phyloP scores from a whole-genome alignment of 2,888 invertebrate species.

The Agonopterix alstromeriana region DNA sequence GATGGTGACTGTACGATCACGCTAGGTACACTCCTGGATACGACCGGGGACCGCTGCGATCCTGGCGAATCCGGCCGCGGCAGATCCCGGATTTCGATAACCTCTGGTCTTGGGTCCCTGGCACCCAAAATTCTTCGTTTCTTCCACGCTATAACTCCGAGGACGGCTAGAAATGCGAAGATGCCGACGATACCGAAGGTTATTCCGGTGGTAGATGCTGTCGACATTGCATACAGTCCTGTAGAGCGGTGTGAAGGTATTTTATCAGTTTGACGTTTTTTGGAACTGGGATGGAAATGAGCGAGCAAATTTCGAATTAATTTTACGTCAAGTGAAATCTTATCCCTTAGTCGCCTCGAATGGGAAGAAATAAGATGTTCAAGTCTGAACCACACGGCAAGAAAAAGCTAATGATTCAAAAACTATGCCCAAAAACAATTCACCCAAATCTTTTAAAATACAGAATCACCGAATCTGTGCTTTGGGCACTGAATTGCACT shows the following conservation, averaged over 20 bases:
- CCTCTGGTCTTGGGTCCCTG: constrained; percentile 20
- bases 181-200: constrained; percentile 45
- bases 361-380: no score
- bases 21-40: constrained; percentile 21
- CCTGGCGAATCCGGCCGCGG: neutral
- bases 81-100: constrained; percentile 36
- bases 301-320: no score
- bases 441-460: no score
- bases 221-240: constrained; percentile 59
- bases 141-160: constrained; percentile 51
- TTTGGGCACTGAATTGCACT: no score
- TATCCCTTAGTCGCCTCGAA: no score
- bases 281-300: no score
- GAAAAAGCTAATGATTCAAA: no score
- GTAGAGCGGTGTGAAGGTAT: constrained; percentile 4
- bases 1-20: constrained; percentile 46
- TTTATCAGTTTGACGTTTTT: no score
- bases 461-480: no score
- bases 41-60: constrained; percentile 17
- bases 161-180: constrained; percentile 26
- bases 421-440: no score
- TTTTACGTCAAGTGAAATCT: no score
- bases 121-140: constrained; percentile 39
- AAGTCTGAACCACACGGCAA: no score
- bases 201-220: constrained; percentile 56